Evolutionary conservation across 2,113 vertebrate genomes (phyloP).

Genomic region (Cynocephalus volans): DNA sequence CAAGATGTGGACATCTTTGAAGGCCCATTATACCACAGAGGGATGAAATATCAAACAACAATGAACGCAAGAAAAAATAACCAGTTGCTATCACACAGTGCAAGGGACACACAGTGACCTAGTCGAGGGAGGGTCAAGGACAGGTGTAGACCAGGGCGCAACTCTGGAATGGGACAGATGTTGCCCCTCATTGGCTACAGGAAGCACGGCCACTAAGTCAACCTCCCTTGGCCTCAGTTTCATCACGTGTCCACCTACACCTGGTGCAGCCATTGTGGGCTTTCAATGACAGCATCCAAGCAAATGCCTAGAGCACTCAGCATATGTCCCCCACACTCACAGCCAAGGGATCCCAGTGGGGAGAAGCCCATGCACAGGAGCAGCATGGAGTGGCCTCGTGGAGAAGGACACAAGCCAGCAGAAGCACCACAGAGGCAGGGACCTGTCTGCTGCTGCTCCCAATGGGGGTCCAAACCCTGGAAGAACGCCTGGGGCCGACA

Average conservation of each 20-base stretch:
- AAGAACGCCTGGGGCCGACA: not conserved
- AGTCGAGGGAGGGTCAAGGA: not conserved
- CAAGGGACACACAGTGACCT: not conserved
- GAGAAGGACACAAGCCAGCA: not conserved
- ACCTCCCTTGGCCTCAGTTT: not conserved
- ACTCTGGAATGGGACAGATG: not conserved
- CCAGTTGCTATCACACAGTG: not conserved
- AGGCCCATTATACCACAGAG: not conserved
- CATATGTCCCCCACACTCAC: not conserved
- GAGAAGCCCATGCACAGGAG: not conserved
- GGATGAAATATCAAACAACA: conserved; percentile 34
- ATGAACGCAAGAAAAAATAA: not conserved
- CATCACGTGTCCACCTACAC: not conserved
- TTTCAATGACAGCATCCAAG: not conserved
- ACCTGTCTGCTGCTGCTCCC: not conserved
- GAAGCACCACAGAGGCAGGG: not conserved
- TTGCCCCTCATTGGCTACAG: not conserved
- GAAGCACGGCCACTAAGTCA: not conserved
- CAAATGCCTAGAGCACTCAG: not conserved
- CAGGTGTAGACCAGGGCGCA: not conserved
- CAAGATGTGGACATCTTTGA: conserved; percentile 18
- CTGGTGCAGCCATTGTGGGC: not conserved
- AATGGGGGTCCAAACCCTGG: not conserved
- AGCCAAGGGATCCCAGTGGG: not conserved
- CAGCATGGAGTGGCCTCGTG: not conserved